These are phyloP conservation scores for Drosophila mojavensis DNA, from an alignment of 1,140 invertebrate genomes.

Conservation along the genomic window DNA sequence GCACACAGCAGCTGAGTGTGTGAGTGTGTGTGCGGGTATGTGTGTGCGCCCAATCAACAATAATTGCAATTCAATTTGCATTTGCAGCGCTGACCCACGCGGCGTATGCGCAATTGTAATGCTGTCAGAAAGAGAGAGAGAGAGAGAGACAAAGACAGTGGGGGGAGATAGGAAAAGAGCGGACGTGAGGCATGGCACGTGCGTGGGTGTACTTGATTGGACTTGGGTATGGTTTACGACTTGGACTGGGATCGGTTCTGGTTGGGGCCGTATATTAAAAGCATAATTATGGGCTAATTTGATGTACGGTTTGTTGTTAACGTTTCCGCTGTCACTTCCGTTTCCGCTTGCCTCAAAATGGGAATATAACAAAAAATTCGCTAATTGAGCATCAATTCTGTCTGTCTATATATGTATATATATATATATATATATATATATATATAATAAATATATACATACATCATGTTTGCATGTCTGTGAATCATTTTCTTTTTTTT, in stretches of 20 bases:
- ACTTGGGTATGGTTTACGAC: background rate
- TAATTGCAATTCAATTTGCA: conserved; percentile 60
- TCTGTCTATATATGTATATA: background rate
- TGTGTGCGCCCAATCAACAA: conserved; percentile 39
- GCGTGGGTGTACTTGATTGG: background rate
- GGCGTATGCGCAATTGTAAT: conserved; percentile 47
- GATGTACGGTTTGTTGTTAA: conserved; percentile 61
- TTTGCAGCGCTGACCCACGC: conserved; percentile 33
- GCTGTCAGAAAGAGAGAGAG: background rate
- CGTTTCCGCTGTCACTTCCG: conserved; percentile 39
- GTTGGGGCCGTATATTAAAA: conserved; percentile 19
- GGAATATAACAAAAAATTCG: background rate
- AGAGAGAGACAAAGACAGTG: background rate
- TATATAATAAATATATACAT: background rate
- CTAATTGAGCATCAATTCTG: conserved; percentile 1
- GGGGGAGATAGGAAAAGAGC: no score
- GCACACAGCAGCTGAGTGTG: no score
- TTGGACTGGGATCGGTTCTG: no score
- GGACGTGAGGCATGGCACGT: background rate
- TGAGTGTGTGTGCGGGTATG: conserved; percentile 1
- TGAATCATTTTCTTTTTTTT: background rate
- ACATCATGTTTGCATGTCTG: no score
- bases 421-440: background rate
- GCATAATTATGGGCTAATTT: conserved; percentile 70
- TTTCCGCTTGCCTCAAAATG: conserved; percentile 21